These are phyloP conservation scores for Drosophila meridionalis DNA, from an alignment of 2,888 invertebrate genomes.

Conservation along the genomic window DNA sequence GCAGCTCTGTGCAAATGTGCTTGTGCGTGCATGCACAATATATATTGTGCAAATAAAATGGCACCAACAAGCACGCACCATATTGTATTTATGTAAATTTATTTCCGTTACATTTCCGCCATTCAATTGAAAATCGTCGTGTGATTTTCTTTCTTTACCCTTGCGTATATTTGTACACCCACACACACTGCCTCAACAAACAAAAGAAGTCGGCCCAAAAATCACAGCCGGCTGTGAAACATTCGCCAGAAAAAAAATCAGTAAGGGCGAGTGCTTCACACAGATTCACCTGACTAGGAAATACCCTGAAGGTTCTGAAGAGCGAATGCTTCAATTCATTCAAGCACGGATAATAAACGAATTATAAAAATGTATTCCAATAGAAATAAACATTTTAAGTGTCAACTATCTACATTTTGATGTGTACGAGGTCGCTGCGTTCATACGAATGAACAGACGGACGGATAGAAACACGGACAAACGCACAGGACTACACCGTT, in stretches of 20 bases:
- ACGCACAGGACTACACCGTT: no score
- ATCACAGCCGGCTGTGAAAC: conserved; percentile 40
- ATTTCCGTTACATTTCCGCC: conserved; percentile 82
- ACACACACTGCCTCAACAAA: conserved; percentile 5
- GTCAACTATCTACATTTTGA: no score
- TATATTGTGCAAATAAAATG: conserved; percentile 77
- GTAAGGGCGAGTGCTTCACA: neutral
- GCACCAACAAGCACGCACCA: conserved; percentile 77
- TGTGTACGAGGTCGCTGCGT: no score
- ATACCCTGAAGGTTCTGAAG: neutral
- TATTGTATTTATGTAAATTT: conserved; percentile 82
- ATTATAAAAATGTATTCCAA: no score
- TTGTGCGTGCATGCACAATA: conserved; percentile 43
- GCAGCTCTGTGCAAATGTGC: conserved; percentile 66
- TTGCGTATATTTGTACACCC: conserved; percentile 44
- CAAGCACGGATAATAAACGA: no score
- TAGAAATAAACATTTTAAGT: no score
- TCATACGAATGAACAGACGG: no score
- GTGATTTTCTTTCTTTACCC: conserved; percentile 67
- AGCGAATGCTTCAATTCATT: no score
- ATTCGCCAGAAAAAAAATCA: neutral
- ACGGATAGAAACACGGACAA: no score
- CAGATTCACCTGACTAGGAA: neutral
- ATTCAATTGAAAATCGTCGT: conserved; percentile 79
- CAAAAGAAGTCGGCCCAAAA: conserved; percentile 18